A percentile compares a stretch with the other conserved stretches of the same genome.
Conservation (phyloP, 2,888 invertebrate genomes). For the Lapara coniferarum region DNA sequence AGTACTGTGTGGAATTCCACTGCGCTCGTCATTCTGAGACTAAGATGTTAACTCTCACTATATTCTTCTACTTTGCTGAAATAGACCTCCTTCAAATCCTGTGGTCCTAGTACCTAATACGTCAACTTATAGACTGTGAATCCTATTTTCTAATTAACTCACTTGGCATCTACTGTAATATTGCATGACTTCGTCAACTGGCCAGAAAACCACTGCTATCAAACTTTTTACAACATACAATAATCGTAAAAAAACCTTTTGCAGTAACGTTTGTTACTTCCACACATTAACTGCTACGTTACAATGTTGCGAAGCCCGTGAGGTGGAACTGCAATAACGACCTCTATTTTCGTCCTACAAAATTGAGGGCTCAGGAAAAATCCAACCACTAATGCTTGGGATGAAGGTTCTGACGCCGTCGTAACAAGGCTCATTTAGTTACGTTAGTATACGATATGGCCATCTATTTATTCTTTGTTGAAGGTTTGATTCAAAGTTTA, state of each 20-base stretch:
- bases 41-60: too few relatives aligned
- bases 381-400: slow-evolving; percentile 42
- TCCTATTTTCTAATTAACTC: too few relatives aligned
- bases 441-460: too few relatives aligned
- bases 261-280: slow-evolving; percentile 32
- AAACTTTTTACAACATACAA: slow-evolving; percentile 23
- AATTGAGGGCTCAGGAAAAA: slow-evolving; percentile 49
- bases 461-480: neutral
- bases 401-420: too few relatives aligned
- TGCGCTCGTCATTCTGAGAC: too few relatives aligned
- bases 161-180: neutral
- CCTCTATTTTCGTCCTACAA: slow-evolving; percentile 36
- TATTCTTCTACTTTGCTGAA: too few relatives aligned
- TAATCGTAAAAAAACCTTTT: slow-evolving; percentile 28
- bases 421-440: neutral
- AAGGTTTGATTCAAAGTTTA: neutral
- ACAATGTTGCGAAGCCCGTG: slow-evolving; percentile 39
- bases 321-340: slow-evolving; percentile 42
- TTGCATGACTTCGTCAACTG: neutral
- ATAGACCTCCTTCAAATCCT: too few relatives aligned
- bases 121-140: too few relatives aligned
- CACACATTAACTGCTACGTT: slow-evolving; percentile 31
- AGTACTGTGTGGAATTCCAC: too few relatives aligned
- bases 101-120: too few relatives aligned
- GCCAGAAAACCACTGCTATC: slow-evolving; percentile 3